Evolutionary conservation across 1,140 invertebrate species (phyloP).

Genomic region (Drosophila fuyamai): DNA sequence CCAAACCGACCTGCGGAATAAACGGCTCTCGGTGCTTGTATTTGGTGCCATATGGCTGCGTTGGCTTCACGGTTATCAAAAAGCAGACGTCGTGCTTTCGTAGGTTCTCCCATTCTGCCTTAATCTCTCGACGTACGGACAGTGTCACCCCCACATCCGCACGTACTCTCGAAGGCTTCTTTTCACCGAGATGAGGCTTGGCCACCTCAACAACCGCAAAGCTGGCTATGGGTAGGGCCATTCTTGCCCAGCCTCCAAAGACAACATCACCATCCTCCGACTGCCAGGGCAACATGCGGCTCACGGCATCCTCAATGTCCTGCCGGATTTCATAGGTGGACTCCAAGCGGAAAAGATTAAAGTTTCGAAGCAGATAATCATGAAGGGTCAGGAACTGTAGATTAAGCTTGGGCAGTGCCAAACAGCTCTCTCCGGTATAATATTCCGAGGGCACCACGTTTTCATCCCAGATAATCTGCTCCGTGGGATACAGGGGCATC

Average conservation of each 20-base stretch:
- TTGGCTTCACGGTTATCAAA: conserved; percentile 95
- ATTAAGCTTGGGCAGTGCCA: conserved; percentile 99
- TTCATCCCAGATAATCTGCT: conserved; percentile 99
- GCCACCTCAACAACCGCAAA: conserved; percentile 98
- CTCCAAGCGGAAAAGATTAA: conserved; percentile 98
- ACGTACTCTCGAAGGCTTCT: conserved; percentile 95
- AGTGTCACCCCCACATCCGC: conserved; percentile 97
- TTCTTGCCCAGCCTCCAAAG: conserved; percentile 99
- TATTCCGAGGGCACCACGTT: conserved; percentile 99
- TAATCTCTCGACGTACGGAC: conserved; percentile 95
- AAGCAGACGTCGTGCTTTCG: conserved; percentile 99
- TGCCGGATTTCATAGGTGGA: conserved; percentile 99
- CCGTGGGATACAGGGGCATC: conserved; percentile 99
- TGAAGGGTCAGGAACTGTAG: conserved; percentile 99
- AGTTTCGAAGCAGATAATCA: conserved; percentile 99
- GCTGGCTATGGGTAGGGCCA: conserved; percentile 97
- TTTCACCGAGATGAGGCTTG: conserved; percentile 96
- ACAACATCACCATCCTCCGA: conserved; percentile 94
- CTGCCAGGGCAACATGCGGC: conserved; percentile 96
- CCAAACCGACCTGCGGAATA: conserved; percentile 95
- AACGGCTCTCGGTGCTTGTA: conserved; percentile 94
- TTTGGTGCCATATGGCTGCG: conserved; percentile 91
- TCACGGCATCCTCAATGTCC: conserved; percentile 98
- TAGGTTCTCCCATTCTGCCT: conserved; percentile 98
- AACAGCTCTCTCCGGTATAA: conserved; percentile 96